Conservation (phyloP, 2,797 vertebrate species). For the Poeciliopsis presidionis region DNA sequence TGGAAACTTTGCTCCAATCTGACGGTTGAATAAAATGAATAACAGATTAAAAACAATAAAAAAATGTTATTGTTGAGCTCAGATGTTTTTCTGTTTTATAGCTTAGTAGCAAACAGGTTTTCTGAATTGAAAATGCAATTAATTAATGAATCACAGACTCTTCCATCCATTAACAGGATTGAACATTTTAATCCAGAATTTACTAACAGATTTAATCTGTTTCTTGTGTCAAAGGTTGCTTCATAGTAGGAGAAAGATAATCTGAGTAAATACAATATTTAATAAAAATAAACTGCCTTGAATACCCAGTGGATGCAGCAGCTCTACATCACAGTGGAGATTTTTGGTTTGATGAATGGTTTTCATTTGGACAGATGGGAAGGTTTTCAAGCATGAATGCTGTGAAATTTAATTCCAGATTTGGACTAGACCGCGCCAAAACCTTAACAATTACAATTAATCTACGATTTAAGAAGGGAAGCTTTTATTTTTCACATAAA, state of each 20-base stretch:
- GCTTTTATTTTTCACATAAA: not conserved
- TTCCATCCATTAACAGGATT: too few species aligned
- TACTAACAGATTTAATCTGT: not conserved
- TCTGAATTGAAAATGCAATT: too few species aligned
- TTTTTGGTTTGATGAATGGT: not conserved
- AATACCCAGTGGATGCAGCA: not conserved
- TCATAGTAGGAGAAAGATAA: not conserved
- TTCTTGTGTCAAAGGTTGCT: not conserved
- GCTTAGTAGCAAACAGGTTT: too few species aligned
- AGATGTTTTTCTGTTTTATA: too few species aligned
- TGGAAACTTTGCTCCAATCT: too few species aligned
- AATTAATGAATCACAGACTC: too few species aligned
- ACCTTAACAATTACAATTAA: not conserved
- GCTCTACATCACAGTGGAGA: not conserved
- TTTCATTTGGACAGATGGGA: not conserved
- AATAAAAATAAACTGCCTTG: too few species aligned
- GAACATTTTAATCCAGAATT: not conserved
- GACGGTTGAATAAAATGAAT: too few species aligned
- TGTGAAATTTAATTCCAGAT: not conserved
- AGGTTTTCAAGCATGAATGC: not conserved
- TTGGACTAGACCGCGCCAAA: not conserved
- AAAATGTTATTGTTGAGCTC: too few species aligned
- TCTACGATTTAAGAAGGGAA: not conserved
- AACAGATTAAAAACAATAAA: too few species aligned
- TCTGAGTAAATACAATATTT: not conserved